Evolutionary conservation across 30 jellyfish, hydroid and myxozoan genomes (phyloP), one percentile per base, ranked within the genome.

Genomic region (Cassiopea andromeda): DNA sequence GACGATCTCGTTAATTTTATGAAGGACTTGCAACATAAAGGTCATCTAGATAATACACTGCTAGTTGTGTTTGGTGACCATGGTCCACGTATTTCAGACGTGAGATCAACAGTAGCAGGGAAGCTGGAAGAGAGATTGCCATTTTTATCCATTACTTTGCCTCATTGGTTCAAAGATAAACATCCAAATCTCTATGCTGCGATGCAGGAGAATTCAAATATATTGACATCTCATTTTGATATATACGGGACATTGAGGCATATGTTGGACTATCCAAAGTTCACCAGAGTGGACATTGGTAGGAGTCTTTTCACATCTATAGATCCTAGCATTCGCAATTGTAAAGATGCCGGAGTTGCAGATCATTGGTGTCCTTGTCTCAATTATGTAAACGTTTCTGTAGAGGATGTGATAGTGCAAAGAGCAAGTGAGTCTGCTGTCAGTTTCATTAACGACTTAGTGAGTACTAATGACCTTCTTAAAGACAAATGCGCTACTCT

Each of bases 301-400:
- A 87, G 81, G 48, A 93, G 98, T 81, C 89, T 93, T 15, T 93
- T 93, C 60, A 74, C 83, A 9, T 57, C 73, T 12, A 93, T 93
- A n/a, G 93, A 89, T 72, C 93, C 90, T 8, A 48, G 38, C 0
- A 78, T 71, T 1, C 94, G 98, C 43, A 84, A 88, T 14, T 93
- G 98, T 60, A 83, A 58, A 44, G 59, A 38, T 17, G 91, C 97
- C 10, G 98, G 98, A 38, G 90, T 93, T 50, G 83, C 85, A 9
- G 96, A 84, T 49, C 93, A 89, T 64, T 93, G 96, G 95, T 93
- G 98, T 49, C 97, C 97, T 4, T 93, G 98, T 64, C 47, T 89
- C 74, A 73, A 60, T 44, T 89, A 69, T 27, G 82, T 45, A 27
- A 47, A 48, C 17, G 49, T 89, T 7, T 43, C 82, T 16, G 64